Evolutionary conservation across 2,113 vertebrate species (phyloP), one percentile per base, ranked within the genome.

Genomic region (Sylvietta virens): DNA sequence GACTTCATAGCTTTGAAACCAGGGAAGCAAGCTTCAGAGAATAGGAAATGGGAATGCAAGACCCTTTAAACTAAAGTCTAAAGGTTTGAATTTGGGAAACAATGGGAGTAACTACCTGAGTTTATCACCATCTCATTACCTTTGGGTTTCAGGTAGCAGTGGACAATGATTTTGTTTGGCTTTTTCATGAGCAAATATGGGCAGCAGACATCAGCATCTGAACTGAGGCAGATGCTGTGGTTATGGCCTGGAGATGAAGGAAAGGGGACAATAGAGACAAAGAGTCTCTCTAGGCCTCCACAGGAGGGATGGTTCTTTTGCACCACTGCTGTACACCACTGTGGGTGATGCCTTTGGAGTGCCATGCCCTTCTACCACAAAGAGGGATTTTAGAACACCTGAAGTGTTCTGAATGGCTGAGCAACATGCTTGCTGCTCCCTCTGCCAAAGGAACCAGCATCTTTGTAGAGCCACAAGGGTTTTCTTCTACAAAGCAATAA

Each of bases 1-100:
- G 86, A 91, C 13, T 96, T 91, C 71, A 94, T 45, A 61, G 58
- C 39, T 89, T 73, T 91, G 60, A 89, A 94, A 94, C 18, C 3
- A 65, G 40, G 53, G 33, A 85, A 82, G 64, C 1, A 3, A 74
- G 66, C 53, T 84, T 72, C 83, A 79, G 65, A 44, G 24, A 69
- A 57, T 0, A 76, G 30, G 57, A 95, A 92, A 91, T 1, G 2
- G 44, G 31, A 16, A 72, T 66, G 61, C 6, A 40, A 82, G 74
- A 82, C 37, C 50, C 70, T 76, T 74, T 81, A 67, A 83, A 62
- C 21, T 40, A 28, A 73, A 56, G 9, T 62, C 15, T 66, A 45
- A 92, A 88, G 16, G 12, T 50, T 35, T 80, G 37, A 69, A 47
- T 81, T 80, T 50, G 62, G 27, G 21, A 74, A 64, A 47, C 40